Conservation (phyloP, 2,888 invertebrate genomes). For the Diarsia dahlii region DNA sequence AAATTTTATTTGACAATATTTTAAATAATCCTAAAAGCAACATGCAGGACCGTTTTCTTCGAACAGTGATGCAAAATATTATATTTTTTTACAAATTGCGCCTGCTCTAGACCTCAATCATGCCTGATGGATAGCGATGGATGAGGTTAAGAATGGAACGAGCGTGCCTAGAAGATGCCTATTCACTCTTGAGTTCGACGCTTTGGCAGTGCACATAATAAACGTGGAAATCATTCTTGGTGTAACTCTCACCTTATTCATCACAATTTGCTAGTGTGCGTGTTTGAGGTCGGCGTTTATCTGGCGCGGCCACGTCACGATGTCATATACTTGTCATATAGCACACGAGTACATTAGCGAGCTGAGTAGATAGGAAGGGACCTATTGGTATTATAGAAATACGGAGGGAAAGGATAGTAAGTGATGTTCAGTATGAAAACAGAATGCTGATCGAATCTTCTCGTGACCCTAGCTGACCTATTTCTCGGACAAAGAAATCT, state of each 20-base stretch:
- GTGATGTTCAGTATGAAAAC: background rate
- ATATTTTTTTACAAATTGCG: too few species aligned
- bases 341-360: constrained; percentile 38
- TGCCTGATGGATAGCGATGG: too few species aligned
- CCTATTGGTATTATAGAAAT: background rate
- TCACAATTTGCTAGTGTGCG: constrained; percentile 75
- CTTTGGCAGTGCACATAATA: too few species aligned
- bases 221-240: constrained; percentile 4
- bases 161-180: too few species aligned
- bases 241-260: constrained; percentile 62
- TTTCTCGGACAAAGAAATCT: too few species aligned
- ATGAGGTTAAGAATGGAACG: too few species aligned
- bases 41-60: background rate
- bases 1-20: too few species aligned
- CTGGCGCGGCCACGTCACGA: constrained; percentile 81
- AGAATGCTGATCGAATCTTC: background rate
- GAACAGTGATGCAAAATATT: background rate
- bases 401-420: background rate
- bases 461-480: too few species aligned
- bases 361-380: constrained; percentile 9
- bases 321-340: constrained; percentile 73
- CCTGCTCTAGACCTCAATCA: too few species aligned
- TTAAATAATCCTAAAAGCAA: background rate
- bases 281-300: constrained; percentile 78
- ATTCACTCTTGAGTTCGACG: too few species aligned